phyloP scores from a whole-genome alignment of 2,888 invertebrate genomes.

The Brachyopa scutellaris region DNA sequence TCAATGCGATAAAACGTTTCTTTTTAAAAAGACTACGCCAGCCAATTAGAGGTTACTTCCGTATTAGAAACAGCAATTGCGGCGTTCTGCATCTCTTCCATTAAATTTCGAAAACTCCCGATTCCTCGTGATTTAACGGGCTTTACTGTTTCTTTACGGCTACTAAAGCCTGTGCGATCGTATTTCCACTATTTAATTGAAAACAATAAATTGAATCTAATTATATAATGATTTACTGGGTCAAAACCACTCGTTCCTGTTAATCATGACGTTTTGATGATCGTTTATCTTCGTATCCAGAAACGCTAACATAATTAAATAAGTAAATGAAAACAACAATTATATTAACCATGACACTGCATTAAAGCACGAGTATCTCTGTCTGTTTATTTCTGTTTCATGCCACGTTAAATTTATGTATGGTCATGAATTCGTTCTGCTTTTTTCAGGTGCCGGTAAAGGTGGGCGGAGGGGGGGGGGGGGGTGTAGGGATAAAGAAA shows the following conservation, averaged over 20 bases:
- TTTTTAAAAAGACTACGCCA: no score
- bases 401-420: constrained; percentile 36
- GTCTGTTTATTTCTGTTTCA: constrained; percentile 43
- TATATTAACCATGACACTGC: constrained; percentile 42
- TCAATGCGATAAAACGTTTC: no score
- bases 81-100: neutral
- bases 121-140: neutral
- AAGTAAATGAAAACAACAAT: constrained; percentile 40
- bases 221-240: constrained; percentile 48
- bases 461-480: no score
- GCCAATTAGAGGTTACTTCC: no score
- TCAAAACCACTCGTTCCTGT: constrained; percentile 49
- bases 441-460: no score
- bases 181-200: constrained; percentile 14
- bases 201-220: constrained; percentile 52
- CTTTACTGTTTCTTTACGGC: neutral
- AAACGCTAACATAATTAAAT: constrained; percentile 40
- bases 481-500: neutral
- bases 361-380: constrained; percentile 25
- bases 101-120: no score
- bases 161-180: neutral
- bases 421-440: constrained; percentile 1
- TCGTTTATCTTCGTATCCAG: constrained; percentile 52
- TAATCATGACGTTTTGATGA: constrained; percentile 57
- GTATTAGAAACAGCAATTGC: no score